phyloP scores from a whole-genome alignment of 1,140 invertebrate genomes.

The Aphaenogaster rudis region DNA sequence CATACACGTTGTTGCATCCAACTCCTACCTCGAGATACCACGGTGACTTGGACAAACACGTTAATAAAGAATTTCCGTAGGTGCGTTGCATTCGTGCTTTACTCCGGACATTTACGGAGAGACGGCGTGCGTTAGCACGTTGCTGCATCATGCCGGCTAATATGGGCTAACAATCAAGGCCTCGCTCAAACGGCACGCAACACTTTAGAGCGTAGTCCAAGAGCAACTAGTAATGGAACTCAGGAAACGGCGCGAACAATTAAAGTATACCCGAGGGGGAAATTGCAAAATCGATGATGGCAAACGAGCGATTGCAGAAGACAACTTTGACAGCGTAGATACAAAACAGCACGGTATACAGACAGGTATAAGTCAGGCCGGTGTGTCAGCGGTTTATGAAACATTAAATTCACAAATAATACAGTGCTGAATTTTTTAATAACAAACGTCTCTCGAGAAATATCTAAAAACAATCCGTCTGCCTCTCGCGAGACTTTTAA shows the following conservation, averaged over 20 bases:
- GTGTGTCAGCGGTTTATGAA: background rate
- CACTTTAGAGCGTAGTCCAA: conserved; percentile 59
- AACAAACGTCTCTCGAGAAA: background rate
- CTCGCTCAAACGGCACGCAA: conserved; percentile 30
- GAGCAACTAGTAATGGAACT: conserved; percentile 57
- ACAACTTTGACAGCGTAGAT: conserved; percentile 8
- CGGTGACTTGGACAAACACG: conserved; percentile 5
- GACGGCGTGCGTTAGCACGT: background rate
- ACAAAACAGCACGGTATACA: background rate
- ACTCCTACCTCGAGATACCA: background rate
- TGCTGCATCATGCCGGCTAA: conserved; percentile 44
- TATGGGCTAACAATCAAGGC: conserved; percentile 64
- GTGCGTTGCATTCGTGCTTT: conserved; percentile 56
- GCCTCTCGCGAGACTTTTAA: background rate
- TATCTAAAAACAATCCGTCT: background rate
- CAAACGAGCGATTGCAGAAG: conserved; percentile 7
- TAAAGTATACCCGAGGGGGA: conserved; percentile 53
- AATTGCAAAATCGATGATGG: conserved; percentile 56
- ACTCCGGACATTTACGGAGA: conserved; percentile 37
- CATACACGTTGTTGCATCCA: background rate
- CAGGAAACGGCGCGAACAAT: conserved; percentile 32
- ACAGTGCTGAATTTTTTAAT: background rate
- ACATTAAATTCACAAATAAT: background rate
- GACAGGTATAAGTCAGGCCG: background rate
- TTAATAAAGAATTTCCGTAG: conserved; percentile 39